Conservation (phyloP, 2,113 vertebrate species). For the Phodopus roborovskii region DNA sequence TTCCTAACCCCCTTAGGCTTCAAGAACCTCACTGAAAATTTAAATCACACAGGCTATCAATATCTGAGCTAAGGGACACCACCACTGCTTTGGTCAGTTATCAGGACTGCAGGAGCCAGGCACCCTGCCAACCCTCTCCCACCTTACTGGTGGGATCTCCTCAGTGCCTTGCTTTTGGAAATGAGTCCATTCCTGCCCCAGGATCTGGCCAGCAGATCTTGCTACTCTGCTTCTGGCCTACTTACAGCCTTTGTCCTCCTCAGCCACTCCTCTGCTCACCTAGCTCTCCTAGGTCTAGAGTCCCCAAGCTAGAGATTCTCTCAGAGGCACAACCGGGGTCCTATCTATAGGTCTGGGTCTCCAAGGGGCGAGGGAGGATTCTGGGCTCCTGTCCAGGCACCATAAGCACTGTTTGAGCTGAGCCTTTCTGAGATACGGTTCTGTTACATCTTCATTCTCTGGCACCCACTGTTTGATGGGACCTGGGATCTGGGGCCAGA, state of each 20-base stretch:
- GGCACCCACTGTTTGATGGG: background rate
- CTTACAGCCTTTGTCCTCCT: background rate
- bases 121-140: rapidly evolving
- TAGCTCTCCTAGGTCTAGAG: background rate
- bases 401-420: background rate
- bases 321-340: background rate
- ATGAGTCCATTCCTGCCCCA: background rate
- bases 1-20: background rate
- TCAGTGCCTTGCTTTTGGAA: background rate
- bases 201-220: background rate
- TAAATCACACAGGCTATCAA: background rate
- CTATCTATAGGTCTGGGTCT: background rate
- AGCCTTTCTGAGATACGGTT: background rate
- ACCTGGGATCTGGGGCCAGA: background rate
- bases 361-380: background rate
- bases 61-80: background rate
- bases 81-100: background rate
- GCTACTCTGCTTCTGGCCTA: background rate
- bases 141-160: background rate
- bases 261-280: background rate
- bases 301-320: background rate
- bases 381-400: background rate
- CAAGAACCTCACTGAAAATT: background rate
- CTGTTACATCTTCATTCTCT: background rate
- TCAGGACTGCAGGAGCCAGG: background rate